phyloP scores from a whole-genome alignment of 1,140 invertebrate genomes.

The Ceratoteleas bidentatus region DNA sequence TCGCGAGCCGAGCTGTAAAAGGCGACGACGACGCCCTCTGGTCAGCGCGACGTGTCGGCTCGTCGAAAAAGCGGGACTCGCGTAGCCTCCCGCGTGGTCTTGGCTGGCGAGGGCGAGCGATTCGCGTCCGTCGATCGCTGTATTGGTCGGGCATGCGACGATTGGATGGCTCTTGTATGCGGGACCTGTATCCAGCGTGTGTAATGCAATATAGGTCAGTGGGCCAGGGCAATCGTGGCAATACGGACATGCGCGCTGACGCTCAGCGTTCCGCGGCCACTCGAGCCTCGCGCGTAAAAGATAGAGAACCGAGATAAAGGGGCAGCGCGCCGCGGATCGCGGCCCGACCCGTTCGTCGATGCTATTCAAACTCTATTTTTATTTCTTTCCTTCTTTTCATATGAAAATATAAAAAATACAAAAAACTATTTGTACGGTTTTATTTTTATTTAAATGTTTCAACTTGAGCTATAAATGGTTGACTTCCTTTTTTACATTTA shows the following conservation, averaged over 20 bases:
- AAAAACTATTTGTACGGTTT: too few relatives aligned
- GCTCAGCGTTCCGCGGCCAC: constrained; percentile 58
- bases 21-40: background rate
- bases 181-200: constrained; percentile 76
- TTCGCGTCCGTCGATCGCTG: constrained; percentile 64
- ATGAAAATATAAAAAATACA: too few relatives aligned
- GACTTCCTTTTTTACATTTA: too few relatives aligned
- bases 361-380: background rate
- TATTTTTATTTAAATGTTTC: too few relatives aligned
- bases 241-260: constrained; percentile 78
- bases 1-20: too few relatives aligned
- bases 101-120: constrained; percentile 30
- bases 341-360: too few relatives aligned
- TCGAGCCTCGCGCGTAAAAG: constrained; percentile 61
- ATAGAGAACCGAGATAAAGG: constrained; percentile 52
- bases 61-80: constrained; percentile 23
- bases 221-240: constrained; percentile 81
- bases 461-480: too few relatives aligned
- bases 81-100: constrained; percentile 6
- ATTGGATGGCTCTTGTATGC: constrained; percentile 69
- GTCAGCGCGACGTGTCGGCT: constrained; percentile 17
- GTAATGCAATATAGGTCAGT: constrained; percentile 80
- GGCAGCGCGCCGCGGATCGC: background rate
- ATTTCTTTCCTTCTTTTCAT: background rate
- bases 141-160: constrained; percentile 70